Base-by-base conservation (phyloP, 2,113 vertebrate species). In the Empidonax traillii region DNA sequence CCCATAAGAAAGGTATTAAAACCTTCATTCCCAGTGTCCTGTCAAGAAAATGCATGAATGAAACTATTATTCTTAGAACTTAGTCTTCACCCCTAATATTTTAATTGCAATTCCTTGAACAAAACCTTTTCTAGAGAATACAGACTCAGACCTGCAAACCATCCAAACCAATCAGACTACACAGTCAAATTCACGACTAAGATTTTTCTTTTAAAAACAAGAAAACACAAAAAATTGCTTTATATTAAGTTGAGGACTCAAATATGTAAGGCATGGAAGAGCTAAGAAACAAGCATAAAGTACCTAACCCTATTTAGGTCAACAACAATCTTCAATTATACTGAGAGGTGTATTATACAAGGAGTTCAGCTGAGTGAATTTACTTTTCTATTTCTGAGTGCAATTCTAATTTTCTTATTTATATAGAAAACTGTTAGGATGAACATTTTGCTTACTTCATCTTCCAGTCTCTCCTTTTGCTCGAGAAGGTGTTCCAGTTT, bases 401-500 rank as follows among this genome's bases (percentile, higher is more conserved):
- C 19, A 76, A 53, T 8, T 39, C 31, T 14, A 10, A 61, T 46
- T 85, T 81, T 81, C 33, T 78, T 61, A 44, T 52, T 81, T 71
- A 46, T 8, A 62, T 0, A 66, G 25, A 79, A 90, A 84, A 77
- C 25, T 39, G 4, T 62, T 47, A 83, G 24, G 33, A 69, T 37
- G 8, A 81, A 59, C 24, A n/a, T 74, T 92, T 95, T 59, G 67
- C 98, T 97, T 85, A 99, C 99, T 98, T 99, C 99, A 52, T 99
- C 99, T 95, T 99, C 99, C 93, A 99, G 97, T 78, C 99, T 97
- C 83, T 99, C 99, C 85, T 99, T 99, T 91, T 99, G 99, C 97
- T 99, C 98, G 98, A 98, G 98, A 96, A 99, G 97, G 96, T 99
- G 99, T 92, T 99, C 99, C 71, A 99, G 98, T 96, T 99, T 99